Evolutionary conservation across 2,797 vertebrate genomes (phyloP).

Genomic region (Pteropus rufus): DNA sequence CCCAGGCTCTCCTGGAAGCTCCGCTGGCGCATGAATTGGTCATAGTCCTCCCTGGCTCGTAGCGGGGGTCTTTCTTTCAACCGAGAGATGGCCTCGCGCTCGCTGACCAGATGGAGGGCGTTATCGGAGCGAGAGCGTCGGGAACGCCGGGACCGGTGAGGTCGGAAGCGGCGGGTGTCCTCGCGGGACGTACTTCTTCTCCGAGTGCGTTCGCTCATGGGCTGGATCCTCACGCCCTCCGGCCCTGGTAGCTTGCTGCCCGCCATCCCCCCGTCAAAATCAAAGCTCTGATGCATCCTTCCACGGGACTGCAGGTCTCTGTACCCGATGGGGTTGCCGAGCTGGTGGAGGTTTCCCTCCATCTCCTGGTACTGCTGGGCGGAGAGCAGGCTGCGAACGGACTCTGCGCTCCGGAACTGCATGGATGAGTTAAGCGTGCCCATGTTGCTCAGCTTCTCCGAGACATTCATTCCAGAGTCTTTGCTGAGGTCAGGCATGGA

Average conservation of each 20-base stretch:
- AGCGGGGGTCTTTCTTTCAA: constrained; percentile 89
- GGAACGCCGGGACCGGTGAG: constrained; percentile 90
- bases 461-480: constrained; percentile 97
- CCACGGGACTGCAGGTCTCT: constrained; percentile 84
- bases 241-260: constrained; percentile 86
- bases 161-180: constrained; percentile 88
- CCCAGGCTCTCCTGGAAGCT: constrained; percentile 88
- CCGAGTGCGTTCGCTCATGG: constrained; percentile 92
- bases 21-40: constrained; percentile 90
- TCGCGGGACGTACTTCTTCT: constrained; percentile 85
- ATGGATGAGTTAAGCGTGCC: constrained; percentile 93
- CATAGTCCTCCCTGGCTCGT: constrained; percentile 91
- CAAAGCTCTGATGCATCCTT: constrained; percentile 91
- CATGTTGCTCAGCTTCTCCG: constrained; percentile 95
- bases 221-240: constrained; percentile 87
- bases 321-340: constrained; percentile 88
- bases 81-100: constrained; percentile 84
- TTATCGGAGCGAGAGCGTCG: constrained; percentile 96
- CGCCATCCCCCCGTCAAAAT: constrained; percentile 90
- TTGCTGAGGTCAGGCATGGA: constrained; percentile 99
- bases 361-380: constrained; percentile 93
- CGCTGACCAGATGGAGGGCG: constrained; percentile 93
- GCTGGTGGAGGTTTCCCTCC: constrained; percentile 85
- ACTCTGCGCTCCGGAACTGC: constrained; percentile 95
- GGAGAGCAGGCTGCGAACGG: constrained; percentile 91